These are phyloP conservation scores for Orthonychiurus folsomi DNA, from an alignment of 2,888 invertebrate genomes.

Conservation along the genomic window DNA sequence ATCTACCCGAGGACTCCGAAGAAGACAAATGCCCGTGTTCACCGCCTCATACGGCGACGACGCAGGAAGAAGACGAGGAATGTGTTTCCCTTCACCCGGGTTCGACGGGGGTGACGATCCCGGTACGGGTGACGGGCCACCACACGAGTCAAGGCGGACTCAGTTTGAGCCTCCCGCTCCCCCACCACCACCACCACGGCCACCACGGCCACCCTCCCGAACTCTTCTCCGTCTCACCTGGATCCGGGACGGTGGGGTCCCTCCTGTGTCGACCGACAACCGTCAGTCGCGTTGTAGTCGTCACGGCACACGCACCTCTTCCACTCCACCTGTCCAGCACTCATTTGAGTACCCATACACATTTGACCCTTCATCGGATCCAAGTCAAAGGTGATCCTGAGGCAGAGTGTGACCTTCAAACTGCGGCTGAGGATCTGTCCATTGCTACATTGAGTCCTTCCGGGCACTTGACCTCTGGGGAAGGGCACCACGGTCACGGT, in stretches of 20 bases:
- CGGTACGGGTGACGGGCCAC: neutral
- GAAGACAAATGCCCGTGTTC: too few species aligned
- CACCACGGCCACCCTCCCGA: conserved; percentile 10
- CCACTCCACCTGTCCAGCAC: conserved; percentile 2
- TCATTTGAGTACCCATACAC: conserved; percentile 14
- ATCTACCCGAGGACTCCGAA: too few species aligned
- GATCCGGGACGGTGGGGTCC: neutral
- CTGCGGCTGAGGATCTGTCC: conserved; percentile 38
- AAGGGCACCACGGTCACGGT: conserved; percentile 19
- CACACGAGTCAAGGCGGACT: neutral
- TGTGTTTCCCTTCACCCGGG: neutral
- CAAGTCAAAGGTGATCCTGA: conserved; percentile 24
- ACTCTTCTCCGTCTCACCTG: conserved; percentile 11
- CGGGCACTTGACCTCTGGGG: neutral
- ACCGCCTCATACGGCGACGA: too few species aligned
- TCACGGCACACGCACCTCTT: conserved; percentile 22
- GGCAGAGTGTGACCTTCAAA: conserved; percentile 22
- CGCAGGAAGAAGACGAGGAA: conserved; percentile 4
- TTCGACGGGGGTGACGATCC: neutral
- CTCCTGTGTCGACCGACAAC: conserved; percentile 17
- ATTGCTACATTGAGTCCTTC: conserved; percentile 14
- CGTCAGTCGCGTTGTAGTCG: conserved; percentile 26
- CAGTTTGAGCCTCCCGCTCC: neutral
- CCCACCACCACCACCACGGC: conserved; percentile 5
- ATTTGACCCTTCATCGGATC: conserved; percentile 27